These are phyloP conservation scores for Tachysurus vachellii DNA, from an alignment of 2,113 vertebrate species.

Conservation along the genomic window DNA sequence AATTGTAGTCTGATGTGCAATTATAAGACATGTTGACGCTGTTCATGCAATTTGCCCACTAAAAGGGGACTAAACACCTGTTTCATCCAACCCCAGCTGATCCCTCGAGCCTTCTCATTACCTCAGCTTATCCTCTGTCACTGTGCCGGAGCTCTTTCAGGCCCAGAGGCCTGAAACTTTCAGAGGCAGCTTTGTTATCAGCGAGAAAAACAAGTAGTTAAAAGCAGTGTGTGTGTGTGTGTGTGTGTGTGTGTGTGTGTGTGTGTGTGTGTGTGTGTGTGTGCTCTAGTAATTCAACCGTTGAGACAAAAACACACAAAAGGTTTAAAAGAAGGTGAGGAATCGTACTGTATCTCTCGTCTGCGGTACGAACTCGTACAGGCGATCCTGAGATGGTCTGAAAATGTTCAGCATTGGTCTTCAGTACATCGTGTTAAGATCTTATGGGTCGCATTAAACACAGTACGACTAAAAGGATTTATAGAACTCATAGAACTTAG, in stretches of 20 bases:
- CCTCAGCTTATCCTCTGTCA: slow-evolving; percentile 58
- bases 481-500: not conserved
- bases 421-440: slow-evolving; percentile 54
- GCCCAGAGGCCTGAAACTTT: slow-evolving; percentile 52
- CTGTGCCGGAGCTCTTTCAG: slow-evolving; percentile 63
- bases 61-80: slow-evolving; percentile 65
- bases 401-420: slow-evolving; percentile 70
- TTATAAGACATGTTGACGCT: slow-evolving; percentile 62
- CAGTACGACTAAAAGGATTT: slow-evolving; percentile 21
- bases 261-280: not conserved
- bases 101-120: slow-evolving; percentile 66
- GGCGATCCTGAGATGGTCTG: slow-evolving; percentile 42
- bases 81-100: slow-evolving; percentile 63
- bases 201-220: slow-evolving; percentile 1
- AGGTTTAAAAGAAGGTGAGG: slow-evolving; percentile 32
- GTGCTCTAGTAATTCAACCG: slow-evolving; percentile 30
- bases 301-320: slow-evolving; percentile 40
- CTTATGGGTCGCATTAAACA: slow-evolving; percentile 56
- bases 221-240: not conserved
- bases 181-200: slow-evolving; percentile 56
- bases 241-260: too few relatives aligned
- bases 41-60: slow-evolving; percentile 64
- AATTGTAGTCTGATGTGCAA: slow-evolving; percentile 60
- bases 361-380: slow-evolving; percentile 41
- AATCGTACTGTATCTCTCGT: not conserved